phyloP scores from a whole-genome alignment of 2,797 vertebrate genomes.

The Periophthalmus magnuspinnatus region DNA sequence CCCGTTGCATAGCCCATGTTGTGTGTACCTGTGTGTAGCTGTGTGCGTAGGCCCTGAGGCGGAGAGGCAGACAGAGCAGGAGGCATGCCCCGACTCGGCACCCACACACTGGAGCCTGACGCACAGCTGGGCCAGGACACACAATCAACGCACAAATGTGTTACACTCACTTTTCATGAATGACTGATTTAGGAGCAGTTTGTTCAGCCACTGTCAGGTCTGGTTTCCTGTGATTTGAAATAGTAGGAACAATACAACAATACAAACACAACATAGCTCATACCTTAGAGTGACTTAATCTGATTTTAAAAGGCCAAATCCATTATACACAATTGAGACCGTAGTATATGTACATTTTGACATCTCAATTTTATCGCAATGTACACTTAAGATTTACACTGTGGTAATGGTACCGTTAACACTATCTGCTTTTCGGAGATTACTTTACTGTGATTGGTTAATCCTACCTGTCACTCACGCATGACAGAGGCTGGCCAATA shows the following conservation, averaged over 20 bases:
- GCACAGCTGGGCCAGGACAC: constrained; percentile 26
- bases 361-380: no score
- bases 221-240: background rate
- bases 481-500: no score
- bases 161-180: constrained; percentile 25
- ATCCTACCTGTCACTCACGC: no score
- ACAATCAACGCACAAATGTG: constrained; percentile 28
- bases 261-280: background rate
- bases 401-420: no score
- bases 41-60: constrained; percentile 48
- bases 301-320: background rate
- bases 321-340: background rate
- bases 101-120: constrained; percentile 26
- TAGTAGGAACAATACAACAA: constrained; percentile 1
- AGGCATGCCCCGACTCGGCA: constrained; percentile 61
- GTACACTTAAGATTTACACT: no score
- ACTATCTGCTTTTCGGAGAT: no score
- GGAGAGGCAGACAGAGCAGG: constrained; percentile 32
- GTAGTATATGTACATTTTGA: no score
- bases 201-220: background rate
- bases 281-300: background rate
- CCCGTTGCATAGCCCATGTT: no score
- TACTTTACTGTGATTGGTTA: no score
- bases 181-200: constrained; percentile 18
- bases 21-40: constrained; percentile 8